Evolutionary conservation across 2,113 vertebrate species (phyloP).

Genomic region (Oreotragus oreotragus): DNA sequence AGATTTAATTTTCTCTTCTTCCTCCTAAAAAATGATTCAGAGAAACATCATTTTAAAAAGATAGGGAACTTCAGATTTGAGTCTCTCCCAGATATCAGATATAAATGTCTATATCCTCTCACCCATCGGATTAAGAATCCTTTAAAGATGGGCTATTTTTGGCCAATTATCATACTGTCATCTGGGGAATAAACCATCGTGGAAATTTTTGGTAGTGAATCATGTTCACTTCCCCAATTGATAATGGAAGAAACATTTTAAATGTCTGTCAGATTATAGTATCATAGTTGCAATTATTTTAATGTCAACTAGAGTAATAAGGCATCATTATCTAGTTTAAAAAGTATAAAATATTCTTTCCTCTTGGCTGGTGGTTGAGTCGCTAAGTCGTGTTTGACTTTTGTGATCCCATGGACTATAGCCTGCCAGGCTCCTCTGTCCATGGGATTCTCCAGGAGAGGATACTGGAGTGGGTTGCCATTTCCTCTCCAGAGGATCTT

Average conservation of each 20-base stretch:
- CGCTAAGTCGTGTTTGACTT: fast-evolving
- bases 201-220: neutral
- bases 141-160: neutral
- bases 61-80: neutral
- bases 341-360: neutral
- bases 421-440: neutral
- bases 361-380: neutral
- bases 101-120: neutral
- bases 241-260: neutral
- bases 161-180: neutral
- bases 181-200: neutral
- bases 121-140: neutral
- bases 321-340: neutral
- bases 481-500: neutral
- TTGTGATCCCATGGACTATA: neutral
- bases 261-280: neutral
- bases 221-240: neutral
- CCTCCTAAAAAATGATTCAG: neutral
- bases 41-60: neutral
- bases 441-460: neutral
- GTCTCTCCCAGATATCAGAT: neutral
- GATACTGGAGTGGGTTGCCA: neutral
- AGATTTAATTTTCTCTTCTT: neutral
- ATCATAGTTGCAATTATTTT: neutral
- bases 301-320: neutral